Conservation (phyloP, 30 jellyfish, hydroid and myxozoan genomes). For the Rhopilema esculentum region DNA sequence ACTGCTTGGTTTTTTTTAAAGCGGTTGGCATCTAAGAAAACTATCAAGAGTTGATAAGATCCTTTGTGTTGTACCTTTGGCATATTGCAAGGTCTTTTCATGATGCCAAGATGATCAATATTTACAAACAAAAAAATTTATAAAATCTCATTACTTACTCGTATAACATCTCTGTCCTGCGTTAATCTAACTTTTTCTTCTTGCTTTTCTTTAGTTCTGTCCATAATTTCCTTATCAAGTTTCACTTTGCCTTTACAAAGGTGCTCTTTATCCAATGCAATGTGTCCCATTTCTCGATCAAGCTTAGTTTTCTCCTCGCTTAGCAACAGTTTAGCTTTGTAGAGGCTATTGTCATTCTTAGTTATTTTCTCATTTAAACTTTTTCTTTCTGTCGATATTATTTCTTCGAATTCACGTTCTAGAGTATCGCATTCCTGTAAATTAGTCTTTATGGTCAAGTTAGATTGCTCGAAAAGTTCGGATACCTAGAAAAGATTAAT, state of each 20-base stretch:
- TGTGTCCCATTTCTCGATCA: constrained; percentile 71
- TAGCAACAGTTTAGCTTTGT: constrained; percentile 26
- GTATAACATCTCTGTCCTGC: constrained; percentile 11
- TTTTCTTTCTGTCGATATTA: constrained; percentile 32
- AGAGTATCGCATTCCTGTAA: constrained; percentile 41
- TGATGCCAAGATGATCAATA: too few relatives aligned
- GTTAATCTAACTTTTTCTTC: constrained; percentile 27
- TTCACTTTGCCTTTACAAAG: constrained; percentile 13
- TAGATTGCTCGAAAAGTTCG: constrained; percentile 19
- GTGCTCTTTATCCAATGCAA: constrained; percentile 61
- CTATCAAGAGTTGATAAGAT: too few relatives aligned
- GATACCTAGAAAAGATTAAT: constrained; percentile 15
- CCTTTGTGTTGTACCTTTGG: too few relatives aligned
- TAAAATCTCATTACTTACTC: too few relatives aligned
- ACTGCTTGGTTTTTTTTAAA: too few relatives aligned
- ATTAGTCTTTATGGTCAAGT: constrained; percentile 13
- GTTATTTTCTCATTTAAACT: constrained; percentile 4
- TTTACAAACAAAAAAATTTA: too few relatives aligned
- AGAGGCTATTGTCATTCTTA: constrained; percentile 12
- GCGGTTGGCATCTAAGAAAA: too few relatives aligned
- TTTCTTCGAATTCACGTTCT: constrained; percentile 26
- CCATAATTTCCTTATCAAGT: constrained; percentile 37
- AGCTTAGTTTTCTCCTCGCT: constrained; percentile 57
- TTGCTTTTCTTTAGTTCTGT: constrained; percentile 38
- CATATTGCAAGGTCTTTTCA: too few relatives aligned